A percentile compares a stretch with the other conserved stretches of the same genome.
Conservation (phyloP, 2,888 invertebrate species). For the Eudasyphora cyanicolor region DNA sequence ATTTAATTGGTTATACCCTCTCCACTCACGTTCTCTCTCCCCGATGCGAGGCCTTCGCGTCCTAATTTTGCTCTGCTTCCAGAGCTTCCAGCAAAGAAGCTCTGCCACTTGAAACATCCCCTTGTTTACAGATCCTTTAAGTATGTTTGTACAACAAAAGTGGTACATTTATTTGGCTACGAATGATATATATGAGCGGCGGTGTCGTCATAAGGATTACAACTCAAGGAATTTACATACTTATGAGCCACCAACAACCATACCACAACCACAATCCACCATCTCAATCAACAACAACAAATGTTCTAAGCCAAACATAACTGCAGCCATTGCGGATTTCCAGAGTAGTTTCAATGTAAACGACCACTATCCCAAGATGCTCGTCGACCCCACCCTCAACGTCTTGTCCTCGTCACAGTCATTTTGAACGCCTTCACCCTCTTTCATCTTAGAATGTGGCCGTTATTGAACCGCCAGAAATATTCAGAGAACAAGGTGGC, state of each 20-base stretch:
- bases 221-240: conserved; percentile 43
- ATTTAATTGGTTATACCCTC: conserved; percentile 50
- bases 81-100: too few species aligned
- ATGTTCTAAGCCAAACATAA: background rate
- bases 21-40: background rate
- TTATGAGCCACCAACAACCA: background rate
- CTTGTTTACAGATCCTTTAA: conserved; percentile 15
- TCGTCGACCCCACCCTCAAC: background rate
- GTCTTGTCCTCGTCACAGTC: background rate
- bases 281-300: too few species aligned
- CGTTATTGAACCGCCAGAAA: background rate
- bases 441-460: background rate
- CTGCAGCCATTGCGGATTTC: background rate
- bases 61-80: too few species aligned
- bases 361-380: background rate
- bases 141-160: conserved; percentile 6
- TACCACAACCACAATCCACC: conserved; percentile 39
- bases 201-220: conserved; percentile 52
- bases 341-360: background rate
- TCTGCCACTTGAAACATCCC: background rate
- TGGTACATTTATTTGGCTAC: conserved; percentile 13
- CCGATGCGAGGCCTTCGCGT: background rate
- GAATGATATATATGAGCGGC: background rate
- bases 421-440: background rate
- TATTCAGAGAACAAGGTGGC: conserved; percentile 5